Conservation (phyloP, 2,888 invertebrate genomes). For the Plagiodera versicolora region DNA sequence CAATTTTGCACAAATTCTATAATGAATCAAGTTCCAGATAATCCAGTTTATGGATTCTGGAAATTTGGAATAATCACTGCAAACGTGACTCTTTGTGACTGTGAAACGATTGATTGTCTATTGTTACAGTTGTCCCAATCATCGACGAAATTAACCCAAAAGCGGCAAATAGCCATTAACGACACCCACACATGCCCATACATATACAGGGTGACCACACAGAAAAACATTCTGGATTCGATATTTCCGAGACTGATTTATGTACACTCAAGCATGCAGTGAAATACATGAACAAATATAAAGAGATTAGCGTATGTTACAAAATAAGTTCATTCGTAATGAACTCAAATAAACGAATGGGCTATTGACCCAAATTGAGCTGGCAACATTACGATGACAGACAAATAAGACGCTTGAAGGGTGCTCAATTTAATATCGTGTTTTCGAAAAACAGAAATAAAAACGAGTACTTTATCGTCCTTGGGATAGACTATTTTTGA, state of each 20-base stretch:
- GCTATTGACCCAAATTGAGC: slow-evolving; percentile 22
- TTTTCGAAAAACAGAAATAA: no score
- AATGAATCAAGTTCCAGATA: no score
- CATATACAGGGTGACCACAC: neutral
- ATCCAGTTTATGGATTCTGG: no score
- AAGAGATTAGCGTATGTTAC: neutral
- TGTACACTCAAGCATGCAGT: no score
- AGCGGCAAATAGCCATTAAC: neutral
- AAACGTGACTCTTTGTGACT: neutral
- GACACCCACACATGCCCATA: neutral
- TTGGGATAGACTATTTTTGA: no score
- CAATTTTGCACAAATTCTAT: no score
- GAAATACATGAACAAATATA: no score
- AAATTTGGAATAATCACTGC: no score
- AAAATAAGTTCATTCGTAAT: slow-evolving; percentile 7
- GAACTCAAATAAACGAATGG: slow-evolving; percentile 8
- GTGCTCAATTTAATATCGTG: slow-evolving; percentile 2
- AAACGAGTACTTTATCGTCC: no score
- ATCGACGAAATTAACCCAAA: neutral
- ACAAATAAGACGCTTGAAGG: slow-evolving; percentile 13
- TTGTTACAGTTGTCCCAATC: neutral
- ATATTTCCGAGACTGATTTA: no score
- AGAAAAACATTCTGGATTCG: no score
- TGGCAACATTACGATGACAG: slow-evolving; percentile 19
- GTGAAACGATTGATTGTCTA: neutral